Conservation (phyloP, 2,797 vertebrate species). For the Alouatta caraya region DNA sequence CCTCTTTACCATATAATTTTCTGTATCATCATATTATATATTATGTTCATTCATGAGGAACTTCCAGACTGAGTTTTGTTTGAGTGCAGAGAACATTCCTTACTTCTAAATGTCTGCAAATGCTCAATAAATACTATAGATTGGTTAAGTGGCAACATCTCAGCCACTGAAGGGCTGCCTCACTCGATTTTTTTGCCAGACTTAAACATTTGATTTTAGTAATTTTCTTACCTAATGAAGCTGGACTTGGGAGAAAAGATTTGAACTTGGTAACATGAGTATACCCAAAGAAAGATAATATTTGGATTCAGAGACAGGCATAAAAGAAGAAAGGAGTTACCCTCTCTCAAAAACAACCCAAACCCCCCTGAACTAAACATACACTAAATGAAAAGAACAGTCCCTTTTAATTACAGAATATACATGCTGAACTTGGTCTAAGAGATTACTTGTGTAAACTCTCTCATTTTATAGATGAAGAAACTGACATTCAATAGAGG, state of each 20-base stretch:
- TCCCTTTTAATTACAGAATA: not conserved
- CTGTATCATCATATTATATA: not conserved
- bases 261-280: not conserved
- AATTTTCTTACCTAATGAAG: slow-evolving; percentile 18
- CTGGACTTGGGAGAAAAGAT: not conserved
- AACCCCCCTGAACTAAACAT: not conserved
- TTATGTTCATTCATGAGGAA: not conserved
- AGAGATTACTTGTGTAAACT: not conserved
- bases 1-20: not conserved
- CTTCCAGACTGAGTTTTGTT: not conserved
- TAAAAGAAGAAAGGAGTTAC: not conserved
- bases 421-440: not conserved
- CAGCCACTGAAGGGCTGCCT: not conserved
- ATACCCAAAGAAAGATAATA: not conserved
- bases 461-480: not conserved
- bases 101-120: not conserved
- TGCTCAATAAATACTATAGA: not conserved
- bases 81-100: not conserved
- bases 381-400: not conserved
- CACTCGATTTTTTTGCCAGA: not conserved
- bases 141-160: not conserved
- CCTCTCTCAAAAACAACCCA: not conserved
- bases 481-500: not conserved
- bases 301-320: not conserved
- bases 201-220: not conserved